These are phyloP conservation scores for Pantelozetes paolii DNA, from an alignment of 2,888 invertebrate genomes.

Conservation along the genomic window DNA sequence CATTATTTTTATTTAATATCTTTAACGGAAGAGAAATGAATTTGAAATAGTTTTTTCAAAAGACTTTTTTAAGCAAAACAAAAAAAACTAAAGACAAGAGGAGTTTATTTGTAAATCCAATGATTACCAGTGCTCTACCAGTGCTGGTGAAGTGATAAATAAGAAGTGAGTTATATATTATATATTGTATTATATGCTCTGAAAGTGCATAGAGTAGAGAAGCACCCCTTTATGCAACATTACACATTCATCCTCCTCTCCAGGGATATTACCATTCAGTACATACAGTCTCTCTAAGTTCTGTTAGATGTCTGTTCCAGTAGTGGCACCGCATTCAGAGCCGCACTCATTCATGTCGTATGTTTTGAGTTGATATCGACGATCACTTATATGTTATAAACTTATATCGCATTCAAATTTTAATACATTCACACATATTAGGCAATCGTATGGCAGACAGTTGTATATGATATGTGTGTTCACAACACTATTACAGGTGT, in stretches of 20 bases:
- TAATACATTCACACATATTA: conserved; percentile 17
- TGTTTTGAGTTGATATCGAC: conserved; percentile 32
- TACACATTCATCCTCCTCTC: conserved; percentile 34
- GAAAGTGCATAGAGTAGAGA: neutral
- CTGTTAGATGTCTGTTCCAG: neutral
- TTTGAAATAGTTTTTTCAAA: neutral
- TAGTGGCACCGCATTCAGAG: conserved; percentile 13
- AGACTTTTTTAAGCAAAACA: too few species aligned
- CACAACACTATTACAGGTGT: conserved; percentile 28
- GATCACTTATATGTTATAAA: neutral
- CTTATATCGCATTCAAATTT: neutral
- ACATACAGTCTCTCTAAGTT: neutral
- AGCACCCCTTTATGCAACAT: conserved; percentile 33
- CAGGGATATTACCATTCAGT: conserved; percentile 31
- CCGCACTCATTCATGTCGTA: conserved; percentile 29
- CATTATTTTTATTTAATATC: conserved; percentile 6
- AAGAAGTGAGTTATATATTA: conserved; percentile 20
- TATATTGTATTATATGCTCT: conserved; percentile 7
- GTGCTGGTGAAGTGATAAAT: conserved; percentile 20
- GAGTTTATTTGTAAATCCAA: conserved; percentile 19
- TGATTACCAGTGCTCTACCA: conserved; percentile 2
- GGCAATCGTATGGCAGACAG: too few species aligned
- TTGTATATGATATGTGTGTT: too few species aligned
- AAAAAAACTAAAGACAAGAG: neutral
- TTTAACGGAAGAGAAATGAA: neutral